These are phyloP conservation scores for Crossoptilon crossoptilon DNA, from an alignment of 2,797 vertebrate species.

Conservation along the genomic window DNA sequence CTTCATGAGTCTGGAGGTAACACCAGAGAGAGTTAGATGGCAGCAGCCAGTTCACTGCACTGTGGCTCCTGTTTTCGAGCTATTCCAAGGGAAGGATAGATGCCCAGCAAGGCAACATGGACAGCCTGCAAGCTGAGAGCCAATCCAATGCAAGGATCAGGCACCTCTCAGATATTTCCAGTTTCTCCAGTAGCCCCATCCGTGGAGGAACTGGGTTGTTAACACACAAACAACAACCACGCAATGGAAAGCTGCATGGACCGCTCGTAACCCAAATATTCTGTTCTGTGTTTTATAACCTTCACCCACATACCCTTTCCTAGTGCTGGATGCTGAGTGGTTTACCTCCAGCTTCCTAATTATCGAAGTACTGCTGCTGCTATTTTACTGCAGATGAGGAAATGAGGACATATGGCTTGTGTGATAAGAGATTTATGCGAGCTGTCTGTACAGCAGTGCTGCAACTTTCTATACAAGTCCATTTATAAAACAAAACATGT, in stretches of 20 bases:
- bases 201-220: background rate
- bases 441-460: conserved; percentile 21
- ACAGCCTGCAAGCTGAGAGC: background rate
- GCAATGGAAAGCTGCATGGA: background rate
- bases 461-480: conserved; percentile 63
- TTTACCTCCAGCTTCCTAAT: conserved; percentile 71
- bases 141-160: accelerated
- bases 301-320: conserved; percentile 49
- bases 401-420: conserved; percentile 72
- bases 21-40: background rate
- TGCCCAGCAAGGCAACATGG: background rate
- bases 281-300: conserved; percentile 35
- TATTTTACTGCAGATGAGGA: conserved; percentile 44
- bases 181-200: background rate
- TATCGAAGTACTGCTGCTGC: background rate
- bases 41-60: background rate
- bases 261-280: background rate
- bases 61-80: background rate
- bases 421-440: conserved; percentile 68
- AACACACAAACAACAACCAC: accelerated
- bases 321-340: conserved; percentile 20
- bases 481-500: conserved; percentile 64
- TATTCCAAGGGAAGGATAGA: background rate
- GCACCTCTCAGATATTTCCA: background rate
- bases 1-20: accelerated